Conservation (phyloP, 2,797 vertebrate genomes). For the Podargus strigoides region DNA sequence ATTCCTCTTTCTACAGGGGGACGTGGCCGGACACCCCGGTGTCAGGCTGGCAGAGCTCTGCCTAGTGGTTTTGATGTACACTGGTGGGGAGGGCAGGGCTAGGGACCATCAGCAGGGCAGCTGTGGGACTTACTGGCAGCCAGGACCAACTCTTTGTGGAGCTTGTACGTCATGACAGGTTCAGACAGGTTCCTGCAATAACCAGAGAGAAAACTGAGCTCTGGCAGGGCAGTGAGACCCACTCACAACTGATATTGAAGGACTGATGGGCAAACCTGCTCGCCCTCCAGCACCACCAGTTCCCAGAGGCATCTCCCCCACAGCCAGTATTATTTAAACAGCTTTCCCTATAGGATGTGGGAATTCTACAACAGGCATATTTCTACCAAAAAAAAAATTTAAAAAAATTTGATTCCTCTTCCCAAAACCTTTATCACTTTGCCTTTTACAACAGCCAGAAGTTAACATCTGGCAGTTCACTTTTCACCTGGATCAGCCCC, state of each 20-base stretch:
- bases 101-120: background rate
- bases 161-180: conserved; percentile 93
- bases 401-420: background rate
- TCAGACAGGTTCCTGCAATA: conserved; percentile 90
- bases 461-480: background rate
- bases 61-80: background rate
- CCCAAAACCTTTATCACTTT: background rate
- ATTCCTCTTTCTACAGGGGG: background rate
- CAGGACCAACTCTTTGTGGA: conserved; percentile 90
- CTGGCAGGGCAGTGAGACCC: background rate
- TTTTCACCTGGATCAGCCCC: background rate
- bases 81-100: background rate
- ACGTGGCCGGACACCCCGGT: fast-evolving
- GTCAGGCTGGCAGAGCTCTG: background rate
- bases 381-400: background rate
- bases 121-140: conserved; percentile 89
- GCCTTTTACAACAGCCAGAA: background rate
- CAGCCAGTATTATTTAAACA: background rate
- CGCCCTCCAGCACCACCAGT: background rate
- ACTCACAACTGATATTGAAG: fast-evolving
- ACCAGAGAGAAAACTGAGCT: conserved; percentile 22
- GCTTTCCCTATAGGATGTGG: background rate
- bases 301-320: background rate
- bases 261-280: fast-evolving
- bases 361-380: background rate